Evolutionary conservation across 2,797 vertebrate genomes (phyloP), one percentile per base, ranked within the genome.

Genomic region (Decapterus maruadsi): DNA sequence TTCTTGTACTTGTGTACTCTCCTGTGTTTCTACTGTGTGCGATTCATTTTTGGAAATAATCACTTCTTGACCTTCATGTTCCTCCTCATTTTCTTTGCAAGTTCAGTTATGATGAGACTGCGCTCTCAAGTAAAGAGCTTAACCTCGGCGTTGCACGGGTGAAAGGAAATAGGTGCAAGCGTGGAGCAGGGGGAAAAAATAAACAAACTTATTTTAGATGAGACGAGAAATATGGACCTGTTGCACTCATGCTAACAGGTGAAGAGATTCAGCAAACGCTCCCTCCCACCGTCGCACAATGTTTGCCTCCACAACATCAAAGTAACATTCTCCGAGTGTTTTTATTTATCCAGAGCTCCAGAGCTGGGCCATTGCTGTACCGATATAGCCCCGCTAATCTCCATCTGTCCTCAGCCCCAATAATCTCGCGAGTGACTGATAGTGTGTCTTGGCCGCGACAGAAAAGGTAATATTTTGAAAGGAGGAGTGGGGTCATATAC

Each of bases 371-470:
- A 71, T 26, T 11, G 43, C 71, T 20, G 75, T 17, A 57, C 60
- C 4, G 46, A 75, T 77, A 57, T 1, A 16, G 29, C 51, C 66
- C 76, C 16, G 94, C 95, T 91, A 90, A 92, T 94, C 70, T 76
- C 60, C 70, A 46, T 86, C 77, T 67, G 66, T 85, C 82, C 77
- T 86, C 78, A 72, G 77, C 40, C 61, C 62, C 72, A 80, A 50
- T 83, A 84, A 89, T 82, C 63, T 86, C 73, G 34, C 46, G 58
- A 78, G 85, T 85, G 89, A 86, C 83, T 77, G 88, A 88, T 90
- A 86, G 92, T 90, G 85, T 85, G 88, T 93, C 81, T 94, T 92
- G 92, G 91, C 92, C 81, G 72, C 87, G 87, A 88, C 88, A 82
- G 90, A 87, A 91, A 87, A 89, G 76, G 88, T 85, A 88, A 93